Base-by-base conservation (phyloP, 2,113 vertebrate genomes). In the Aldabrachelys gigantea region DNA sequence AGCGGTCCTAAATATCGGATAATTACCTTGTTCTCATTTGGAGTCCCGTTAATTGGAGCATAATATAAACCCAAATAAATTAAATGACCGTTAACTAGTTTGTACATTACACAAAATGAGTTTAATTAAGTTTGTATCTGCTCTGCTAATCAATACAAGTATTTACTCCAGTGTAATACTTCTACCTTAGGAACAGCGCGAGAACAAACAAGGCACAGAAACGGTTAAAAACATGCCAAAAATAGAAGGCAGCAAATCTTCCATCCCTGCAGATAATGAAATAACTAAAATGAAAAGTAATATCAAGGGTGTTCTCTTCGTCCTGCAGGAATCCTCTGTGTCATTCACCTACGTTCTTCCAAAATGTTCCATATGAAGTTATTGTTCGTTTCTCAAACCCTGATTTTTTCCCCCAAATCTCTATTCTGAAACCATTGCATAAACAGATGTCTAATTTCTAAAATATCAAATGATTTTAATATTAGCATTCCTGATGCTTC, bases 91-190 rank as follows among this genome's bases (percentile, higher is more conserved):
- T 97, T 98, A 98, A 98, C 98, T 98, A 96, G 96, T 98, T 97
- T 97, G 96, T 97, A 97, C 97, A 93, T 97, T 94, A 95, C 97
- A 96, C 97, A 86, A 96, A 98, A 97, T 93, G 96, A 97, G 97
- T 98, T 98, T 98, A 98, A 98, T 98, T 98, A 98, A 98, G 97
- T 98, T 98, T 96, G 96, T 84, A 97, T 98, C 98, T 98, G 97
- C 94, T 95, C 97, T 82, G 76, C 85, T 93, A 92, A 98, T 98
- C 97, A 96, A 98, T 98, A 94, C 50, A 79, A 92, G 96, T 89
- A 91, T 97, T 96, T 93, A 88, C 91, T 91, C 85, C 85, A 27
- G 91, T 54, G 86, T 87, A 65, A 95, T 93, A 88, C 91, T 94
- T 91, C 87, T 94, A 72, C 89, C 90, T 82, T 52, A 6, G 72